Conservation (phyloP, 2,797 vertebrate genomes). For the Discoglossus pictus region DNA sequence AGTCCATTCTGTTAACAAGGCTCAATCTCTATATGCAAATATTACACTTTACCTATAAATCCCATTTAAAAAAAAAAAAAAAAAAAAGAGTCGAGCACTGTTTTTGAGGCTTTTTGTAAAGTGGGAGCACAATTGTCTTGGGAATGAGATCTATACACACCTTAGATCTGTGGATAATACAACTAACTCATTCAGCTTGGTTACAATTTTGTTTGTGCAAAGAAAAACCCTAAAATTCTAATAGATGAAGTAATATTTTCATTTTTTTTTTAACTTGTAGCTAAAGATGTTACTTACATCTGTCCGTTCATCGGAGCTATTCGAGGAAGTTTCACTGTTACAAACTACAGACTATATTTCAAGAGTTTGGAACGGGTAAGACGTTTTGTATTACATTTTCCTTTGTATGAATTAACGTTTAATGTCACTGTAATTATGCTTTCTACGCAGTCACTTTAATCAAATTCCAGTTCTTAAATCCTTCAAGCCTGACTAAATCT, state of each 20-base stretch:
- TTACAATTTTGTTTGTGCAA: conserved; percentile 36
- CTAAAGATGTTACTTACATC: conserved; percentile 93
- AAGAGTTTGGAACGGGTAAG: conserved; percentile 91
- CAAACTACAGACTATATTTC: conserved; percentile 97
- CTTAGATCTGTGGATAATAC: conserved; percentile 67
- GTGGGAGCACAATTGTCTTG: conserved; percentile 56
- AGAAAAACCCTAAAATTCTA: too few relatives aligned
- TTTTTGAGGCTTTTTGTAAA: conserved; percentile 60
- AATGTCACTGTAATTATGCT: too few relatives aligned
- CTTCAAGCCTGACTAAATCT: too few relatives aligned
- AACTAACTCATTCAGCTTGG: conserved; percentile 58
- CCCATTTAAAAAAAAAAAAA: conserved; percentile 60
- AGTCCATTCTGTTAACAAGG: conserved; percentile 49
- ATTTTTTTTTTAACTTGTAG: conserved; percentile 61
- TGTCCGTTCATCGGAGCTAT: conserved; percentile 93
- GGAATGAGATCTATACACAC: conserved; percentile 62
- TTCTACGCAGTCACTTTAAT: too few relatives aligned
- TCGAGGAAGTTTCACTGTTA: conserved; percentile 87
- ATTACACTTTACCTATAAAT: conserved; percentile 51
- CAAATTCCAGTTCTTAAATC: too few relatives aligned
- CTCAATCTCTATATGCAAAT: conserved; percentile 70
- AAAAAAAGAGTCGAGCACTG: too few relatives aligned
- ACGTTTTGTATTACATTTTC: conserved; percentile 45
- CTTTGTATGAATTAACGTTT: too few relatives aligned
- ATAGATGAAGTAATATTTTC: neutral